These are phyloP conservation scores for Meloidogyne floridensis DNA, from an alignment of 1,140 invertebrate species.

Conservation along the genomic window DNA sequence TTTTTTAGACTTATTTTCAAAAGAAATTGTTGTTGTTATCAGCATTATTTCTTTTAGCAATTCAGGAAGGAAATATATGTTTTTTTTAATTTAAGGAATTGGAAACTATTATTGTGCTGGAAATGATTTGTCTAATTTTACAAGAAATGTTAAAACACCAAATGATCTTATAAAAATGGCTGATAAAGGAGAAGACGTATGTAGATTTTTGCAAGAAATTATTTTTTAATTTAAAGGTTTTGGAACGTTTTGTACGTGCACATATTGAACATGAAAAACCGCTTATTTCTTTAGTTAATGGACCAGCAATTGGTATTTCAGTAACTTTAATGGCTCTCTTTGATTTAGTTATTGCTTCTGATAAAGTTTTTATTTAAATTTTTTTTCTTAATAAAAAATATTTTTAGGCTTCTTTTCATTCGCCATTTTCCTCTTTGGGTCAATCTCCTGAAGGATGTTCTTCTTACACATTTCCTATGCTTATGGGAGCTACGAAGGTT, in stretches of 20 bases:
- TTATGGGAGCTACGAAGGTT: constrained; percentile 78
- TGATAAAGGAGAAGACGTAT: constrained; percentile 61
- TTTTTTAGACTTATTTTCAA: too few species aligned
- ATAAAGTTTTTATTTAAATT: constrained; percentile 69
- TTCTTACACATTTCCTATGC: constrained; percentile 78
- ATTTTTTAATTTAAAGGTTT: constrained; percentile 50
- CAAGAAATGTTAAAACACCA: constrained; percentile 53
- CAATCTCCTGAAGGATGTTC: constrained; percentile 82
- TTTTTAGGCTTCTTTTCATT: constrained; percentile 77
- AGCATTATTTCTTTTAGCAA: too few species aligned
- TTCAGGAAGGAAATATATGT: too few species aligned
- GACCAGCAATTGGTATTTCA: constrained; percentile 86
- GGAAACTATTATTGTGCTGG: constrained; percentile 73
- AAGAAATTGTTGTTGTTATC: too few species aligned
- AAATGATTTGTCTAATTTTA: constrained; percentile 77
- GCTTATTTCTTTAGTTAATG: constrained; percentile 84
- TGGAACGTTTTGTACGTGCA: constrained; percentile 74
- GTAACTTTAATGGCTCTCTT: constrained; percentile 80
- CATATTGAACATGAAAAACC: constrained; percentile 87
- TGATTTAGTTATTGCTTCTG: constrained; percentile 85
- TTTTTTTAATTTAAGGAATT: constrained; percentile 21
- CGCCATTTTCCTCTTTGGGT: constrained; percentile 81
- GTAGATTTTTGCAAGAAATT: background rate
- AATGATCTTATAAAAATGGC: constrained; percentile 67
- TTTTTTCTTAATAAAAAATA: constrained; percentile 65